Evolutionary conservation across 2,113 vertebrate species (phyloP).

Genomic region (Pomatostomus ruficeps): DNA sequence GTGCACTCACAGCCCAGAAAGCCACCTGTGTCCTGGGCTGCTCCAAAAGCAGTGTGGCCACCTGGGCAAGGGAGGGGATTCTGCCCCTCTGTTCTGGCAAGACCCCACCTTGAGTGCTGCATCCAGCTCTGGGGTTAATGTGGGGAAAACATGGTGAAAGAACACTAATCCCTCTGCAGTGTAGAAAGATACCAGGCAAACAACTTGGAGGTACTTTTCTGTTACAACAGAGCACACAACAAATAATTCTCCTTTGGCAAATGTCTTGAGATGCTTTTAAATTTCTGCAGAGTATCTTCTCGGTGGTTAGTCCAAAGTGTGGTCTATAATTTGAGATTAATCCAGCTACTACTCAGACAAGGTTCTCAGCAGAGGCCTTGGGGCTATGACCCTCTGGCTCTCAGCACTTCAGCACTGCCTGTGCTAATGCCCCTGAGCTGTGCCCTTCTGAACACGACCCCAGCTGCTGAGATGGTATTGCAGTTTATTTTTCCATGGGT

Average conservation of each 20-base stretch:
- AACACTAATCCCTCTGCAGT: not conserved
- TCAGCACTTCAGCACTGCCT: rapidly evolving
- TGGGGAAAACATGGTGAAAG: not conserved
- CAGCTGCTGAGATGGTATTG: not conserved
- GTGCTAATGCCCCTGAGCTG: not conserved
- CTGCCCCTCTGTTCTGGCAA: not conserved
- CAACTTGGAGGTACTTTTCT: not conserved
- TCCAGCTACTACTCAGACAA: not conserved
- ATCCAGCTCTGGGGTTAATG: not conserved
- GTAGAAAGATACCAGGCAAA: not conserved
- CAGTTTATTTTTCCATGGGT: no score
- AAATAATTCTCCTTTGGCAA: not conserved
- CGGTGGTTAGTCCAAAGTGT: not conserved
- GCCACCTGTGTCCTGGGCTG: not conserved
- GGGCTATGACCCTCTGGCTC: not conserved
- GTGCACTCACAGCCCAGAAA: not conserved
- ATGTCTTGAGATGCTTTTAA: not conserved
- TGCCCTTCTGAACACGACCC: not conserved
- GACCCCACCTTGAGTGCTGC: not conserved
- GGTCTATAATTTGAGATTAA: not conserved
- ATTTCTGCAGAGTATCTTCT: not conserved
- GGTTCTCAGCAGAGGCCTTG: not conserved
- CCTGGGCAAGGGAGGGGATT: not conserved
- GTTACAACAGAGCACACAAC: rapidly evolving
- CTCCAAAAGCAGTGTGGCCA: not conserved